phyloP scores from a whole-genome alignment of 2,888 invertebrate genomes.

The Thereva nobilitata region DNA sequence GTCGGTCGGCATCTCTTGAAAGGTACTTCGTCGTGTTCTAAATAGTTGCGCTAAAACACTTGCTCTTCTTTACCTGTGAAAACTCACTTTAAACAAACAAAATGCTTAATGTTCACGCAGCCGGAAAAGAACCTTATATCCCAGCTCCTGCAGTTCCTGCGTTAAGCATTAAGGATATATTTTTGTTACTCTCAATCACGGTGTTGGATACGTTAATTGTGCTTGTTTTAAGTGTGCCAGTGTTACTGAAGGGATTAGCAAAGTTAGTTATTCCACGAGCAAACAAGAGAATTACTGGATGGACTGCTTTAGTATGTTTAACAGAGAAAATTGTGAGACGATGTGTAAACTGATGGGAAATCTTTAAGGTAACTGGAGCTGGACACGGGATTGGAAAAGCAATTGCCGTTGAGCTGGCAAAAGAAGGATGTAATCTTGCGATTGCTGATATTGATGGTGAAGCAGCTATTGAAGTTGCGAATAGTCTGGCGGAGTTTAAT shows the following conservation, averaged over 20 bases:
- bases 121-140: no score
- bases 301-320: constrained; percentile 33
- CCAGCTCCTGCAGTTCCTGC: no score
- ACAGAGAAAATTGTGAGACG: neutral
- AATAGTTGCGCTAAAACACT: no score
- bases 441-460: constrained; percentile 56
- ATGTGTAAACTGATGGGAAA: neutral
- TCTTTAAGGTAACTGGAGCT: constrained; percentile 58
- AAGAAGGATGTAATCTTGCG: constrained; percentile 57
- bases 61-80: no score
- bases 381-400: constrained; percentile 60
- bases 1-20: no score
- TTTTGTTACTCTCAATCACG: no score
- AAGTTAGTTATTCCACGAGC: neutral
- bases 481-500: constrained; percentile 46
- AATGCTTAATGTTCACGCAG: no score
- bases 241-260: neutral
- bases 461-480: constrained; percentile 49
- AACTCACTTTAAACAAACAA: no score
- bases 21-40: no score
- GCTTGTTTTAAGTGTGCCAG: neutral
- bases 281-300: constrained; percentile 15
- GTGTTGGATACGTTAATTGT: neutral
- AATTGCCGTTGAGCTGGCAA: constrained; percentile 56
- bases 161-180: no score